These are phyloP conservation scores for Zoanthus gigantus DNA, from an alignment of 92 coral and sea anemone genomes.

Conservation along the genomic window DNA sequence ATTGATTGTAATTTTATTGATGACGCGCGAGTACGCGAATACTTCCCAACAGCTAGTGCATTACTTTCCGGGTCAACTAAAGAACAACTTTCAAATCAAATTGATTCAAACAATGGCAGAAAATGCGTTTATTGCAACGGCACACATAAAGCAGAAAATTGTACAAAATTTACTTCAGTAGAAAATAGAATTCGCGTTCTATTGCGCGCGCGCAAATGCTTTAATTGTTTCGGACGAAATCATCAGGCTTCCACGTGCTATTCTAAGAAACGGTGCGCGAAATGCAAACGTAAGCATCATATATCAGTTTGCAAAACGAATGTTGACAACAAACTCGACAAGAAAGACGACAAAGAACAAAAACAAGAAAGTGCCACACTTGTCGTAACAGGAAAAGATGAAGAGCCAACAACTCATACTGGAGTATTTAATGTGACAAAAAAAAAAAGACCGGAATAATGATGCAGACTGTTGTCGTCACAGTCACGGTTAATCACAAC, in stretches of 20 bases:
- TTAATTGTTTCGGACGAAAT: neutral
- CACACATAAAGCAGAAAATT: neutral
- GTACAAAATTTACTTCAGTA: neutral
- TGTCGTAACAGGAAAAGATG: too few species aligned
- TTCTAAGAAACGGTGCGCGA: neutral
- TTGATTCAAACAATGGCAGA: neutral
- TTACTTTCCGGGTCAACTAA: neutral
- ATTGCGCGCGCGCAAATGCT: neutral
- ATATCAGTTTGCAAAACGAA: neutral
- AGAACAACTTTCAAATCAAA: neutral
- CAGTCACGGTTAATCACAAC: neutral
- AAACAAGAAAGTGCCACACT: too few species aligned
- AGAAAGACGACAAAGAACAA: too few species aligned
- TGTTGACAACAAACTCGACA: too few species aligned
- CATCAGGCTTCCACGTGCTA: constrained; percentile 15
- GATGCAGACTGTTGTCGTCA: neutral
- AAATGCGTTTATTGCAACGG: neutral
- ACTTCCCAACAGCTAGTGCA: neutral
- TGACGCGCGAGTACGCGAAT: too few species aligned
- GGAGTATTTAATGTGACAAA: constrained; percentile 20
- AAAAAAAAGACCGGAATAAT: constrained; percentile 11
- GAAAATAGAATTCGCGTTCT: neutral
- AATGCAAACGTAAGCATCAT: constrained; percentile 34
- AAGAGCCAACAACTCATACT: constrained; percentile 6
- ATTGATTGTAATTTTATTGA: too few species aligned